Percentiles rank a stretch among this genome's conserved stretches.
Evolutionary conservation across 2,113 vertebrate genomes (phyloP).

Genomic region (Dissostichus mawsoni): DNA sequence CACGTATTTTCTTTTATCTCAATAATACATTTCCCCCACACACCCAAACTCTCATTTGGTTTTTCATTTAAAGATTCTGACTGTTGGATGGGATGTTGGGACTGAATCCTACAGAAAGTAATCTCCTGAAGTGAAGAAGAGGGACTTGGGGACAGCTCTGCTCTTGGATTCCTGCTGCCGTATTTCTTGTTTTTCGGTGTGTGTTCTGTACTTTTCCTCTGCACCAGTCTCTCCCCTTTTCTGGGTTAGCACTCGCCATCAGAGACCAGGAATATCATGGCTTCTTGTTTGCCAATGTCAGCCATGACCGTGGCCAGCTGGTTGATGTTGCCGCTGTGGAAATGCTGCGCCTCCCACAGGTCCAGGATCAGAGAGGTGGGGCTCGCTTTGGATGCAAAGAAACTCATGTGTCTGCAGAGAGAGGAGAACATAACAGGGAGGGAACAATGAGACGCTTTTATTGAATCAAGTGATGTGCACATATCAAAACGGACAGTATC

Average conservation of each 20-base stretch:
- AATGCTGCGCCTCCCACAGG: conserved; percentile 97
- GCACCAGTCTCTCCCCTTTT: conserved; percentile 50
- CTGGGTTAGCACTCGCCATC: conserved; percentile 95
- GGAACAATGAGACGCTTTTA: conserved; percentile 12
- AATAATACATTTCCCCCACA: conserved; percentile 36
- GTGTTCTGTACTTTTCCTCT: conserved; percentile 40
- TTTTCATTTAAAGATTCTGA: conserved; percentile 31
- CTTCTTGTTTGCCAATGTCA: conserved; percentile 96
- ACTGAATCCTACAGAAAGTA: conserved; percentile 41
- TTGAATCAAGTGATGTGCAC: conserved; percentile 10
- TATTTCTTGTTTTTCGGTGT: conserved; percentile 21
- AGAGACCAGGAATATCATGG: conserved; percentile 94
- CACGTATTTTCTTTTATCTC: conserved; percentile 31
- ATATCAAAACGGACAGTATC: conserved; percentile 25
- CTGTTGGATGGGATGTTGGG: conserved; percentile 37
- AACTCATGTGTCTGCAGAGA: conserved; percentile 92
- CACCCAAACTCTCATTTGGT: conserved; percentile 44
- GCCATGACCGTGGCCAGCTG: conserved; percentile 96
- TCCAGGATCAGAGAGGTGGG: conserved; percentile 98
- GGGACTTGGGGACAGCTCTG: conserved; percentile 45
- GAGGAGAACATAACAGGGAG: conserved; percentile 18
- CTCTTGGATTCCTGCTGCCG: conserved; percentile 53
- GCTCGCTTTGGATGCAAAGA: conserved; percentile 96
- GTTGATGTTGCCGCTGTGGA: conserved; percentile 97
- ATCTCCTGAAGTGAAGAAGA: conserved; percentile 49